Evolutionary conservation across 2,888 invertebrate species (phyloP), one percentile per base, ranked within the genome.

Genomic region (Phragmatobia fuliginosa): DNA sequence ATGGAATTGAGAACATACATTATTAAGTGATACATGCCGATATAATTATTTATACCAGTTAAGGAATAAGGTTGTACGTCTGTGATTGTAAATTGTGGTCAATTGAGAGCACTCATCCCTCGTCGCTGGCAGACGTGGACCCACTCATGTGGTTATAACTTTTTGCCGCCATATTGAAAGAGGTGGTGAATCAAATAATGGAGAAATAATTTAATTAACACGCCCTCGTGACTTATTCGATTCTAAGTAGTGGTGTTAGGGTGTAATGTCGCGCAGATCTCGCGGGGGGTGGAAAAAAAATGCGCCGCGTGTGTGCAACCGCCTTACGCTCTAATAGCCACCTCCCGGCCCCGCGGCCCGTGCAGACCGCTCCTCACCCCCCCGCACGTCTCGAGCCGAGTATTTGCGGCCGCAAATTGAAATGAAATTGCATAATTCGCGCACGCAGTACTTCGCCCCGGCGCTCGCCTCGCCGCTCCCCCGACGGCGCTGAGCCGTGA

Each of bases 171-270:
- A 94, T 94, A 89, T 94, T 94, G 94, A 91, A 92, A 93, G 88
- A 92, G 94, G 94, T 94, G 93, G 92, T 87, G 93, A 94, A 93
- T 94, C 92, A 91, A 92, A 94, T 94, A 93, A 94, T 93, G 91
- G 91, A 86, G 91, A 94, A 93, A 92, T 94, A 92, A 94, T 94
- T 92, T 91, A 94, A 94, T 94, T 90, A 92, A 82, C 84, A 77
- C 71, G 74, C 75, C 75, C 73, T 77, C 83, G 74, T 65, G 63
- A 73, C 67, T 76, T 79, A 87, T 83, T 91, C 77, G 79, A 77
- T 87, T 84, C 80, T 92, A 87, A 75, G 77, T 73, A 71, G 76
- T 75, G 70, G 87, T 36, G 78, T 83, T 89, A 93, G 83, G 89
- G 94, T 90, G 81, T 81, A 83, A 77, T 87, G 81, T 91, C 70